phyloP scores from a whole-genome alignment of 2,888 invertebrate genomes.

The Cephus rjabovi region DNA sequence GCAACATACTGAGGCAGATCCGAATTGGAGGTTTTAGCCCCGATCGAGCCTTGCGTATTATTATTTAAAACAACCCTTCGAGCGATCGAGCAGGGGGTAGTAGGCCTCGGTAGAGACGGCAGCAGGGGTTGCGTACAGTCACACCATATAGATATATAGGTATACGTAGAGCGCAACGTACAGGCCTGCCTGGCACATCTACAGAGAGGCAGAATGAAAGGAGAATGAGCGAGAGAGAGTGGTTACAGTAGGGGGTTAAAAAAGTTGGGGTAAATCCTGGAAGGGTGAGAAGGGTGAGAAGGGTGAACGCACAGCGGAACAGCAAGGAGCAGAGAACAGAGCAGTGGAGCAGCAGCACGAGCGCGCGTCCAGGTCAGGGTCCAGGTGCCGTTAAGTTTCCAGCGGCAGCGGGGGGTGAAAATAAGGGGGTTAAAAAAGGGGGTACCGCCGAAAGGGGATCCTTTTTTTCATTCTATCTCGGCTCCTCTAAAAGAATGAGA shows the following conservation, averaged over 20 bases:
- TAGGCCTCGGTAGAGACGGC: constrained; percentile 22
- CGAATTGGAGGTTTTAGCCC: constrained; percentile 6
- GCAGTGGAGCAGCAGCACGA: too few species aligned
- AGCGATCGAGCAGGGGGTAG: constrained; percentile 41
- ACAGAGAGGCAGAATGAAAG: constrained; percentile 16
- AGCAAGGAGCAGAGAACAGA: too few species aligned
- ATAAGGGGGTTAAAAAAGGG: constrained; percentile 30
- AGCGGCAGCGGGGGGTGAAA: constrained; percentile 27
- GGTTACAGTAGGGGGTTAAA: constrained; percentile 31
- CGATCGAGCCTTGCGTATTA: constrained; percentile 49
- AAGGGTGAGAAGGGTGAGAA: constrained; percentile 48
- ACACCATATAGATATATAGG: background rate
- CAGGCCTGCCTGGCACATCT: constrained; percentile 1
- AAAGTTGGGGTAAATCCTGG: constrained; percentile 36
- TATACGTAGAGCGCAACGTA: background rate
- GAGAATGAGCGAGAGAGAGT: constrained; percentile 20
- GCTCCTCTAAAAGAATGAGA: constrained; percentile 11
- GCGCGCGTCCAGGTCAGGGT: constrained; percentile 27
- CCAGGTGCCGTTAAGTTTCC: constrained; percentile 53
- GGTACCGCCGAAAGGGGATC: constrained; percentile 21
- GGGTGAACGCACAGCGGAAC: constrained; percentile 43
- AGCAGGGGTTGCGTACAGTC: constrained; percentile 25
- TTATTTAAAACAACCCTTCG: constrained; percentile 65
- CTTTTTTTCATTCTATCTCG: constrained; percentile 21
- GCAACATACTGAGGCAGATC: constrained; percentile 9